These are phyloP conservation scores for Rhopilema esculentum DNA, from an alignment of 30 jellyfish, hydroid and myxozoan species.

Conservation along the genomic window DNA sequence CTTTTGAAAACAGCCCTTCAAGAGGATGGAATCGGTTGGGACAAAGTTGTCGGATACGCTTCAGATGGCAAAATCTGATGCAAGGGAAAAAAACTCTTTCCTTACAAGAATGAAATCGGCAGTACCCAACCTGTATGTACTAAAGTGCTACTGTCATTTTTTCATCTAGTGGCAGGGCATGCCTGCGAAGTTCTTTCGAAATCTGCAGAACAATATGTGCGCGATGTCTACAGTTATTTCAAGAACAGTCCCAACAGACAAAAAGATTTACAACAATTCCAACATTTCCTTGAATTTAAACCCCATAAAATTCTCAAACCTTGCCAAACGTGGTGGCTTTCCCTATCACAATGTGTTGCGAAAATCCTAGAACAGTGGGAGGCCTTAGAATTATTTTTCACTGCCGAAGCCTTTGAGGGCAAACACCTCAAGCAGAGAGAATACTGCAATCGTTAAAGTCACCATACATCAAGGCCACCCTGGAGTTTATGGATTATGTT, in stretches of 20 bases:
- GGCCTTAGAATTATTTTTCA: slow-evolving; percentile 42
- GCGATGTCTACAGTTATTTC: slow-evolving; percentile 23
- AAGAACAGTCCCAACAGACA: slow-evolving; percentile 17
- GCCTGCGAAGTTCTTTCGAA: neutral
- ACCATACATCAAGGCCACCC: slow-evolving; percentile 58
- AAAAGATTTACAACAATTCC: slow-evolving; percentile 1
- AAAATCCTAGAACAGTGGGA: slow-evolving; percentile 42
- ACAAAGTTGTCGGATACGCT: slow-evolving; percentile 50
- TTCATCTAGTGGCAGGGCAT: too few relatives aligned
- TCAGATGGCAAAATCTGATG: slow-evolving; percentile 63
- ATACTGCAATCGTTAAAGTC: slow-evolving; percentile 41
- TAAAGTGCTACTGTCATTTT: too few relatives aligned
- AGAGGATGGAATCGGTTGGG: slow-evolving; percentile 30
- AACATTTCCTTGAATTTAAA: slow-evolving; percentile 20
- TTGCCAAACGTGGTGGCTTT: slow-evolving; percentile 54
- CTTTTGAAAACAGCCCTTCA: neutral
- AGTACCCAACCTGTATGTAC: too few relatives aligned
- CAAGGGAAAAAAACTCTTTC: too few relatives aligned
- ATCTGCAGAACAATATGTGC: slow-evolving; percentile 33
- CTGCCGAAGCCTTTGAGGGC: slow-evolving; percentile 61
- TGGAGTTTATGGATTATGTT: slow-evolving; percentile 36
- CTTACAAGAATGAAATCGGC: too few relatives aligned
- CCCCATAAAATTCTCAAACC: slow-evolving; percentile 31
- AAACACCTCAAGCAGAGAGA: slow-evolving; percentile 63
- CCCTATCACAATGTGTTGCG: slow-evolving; percentile 43